phyloP scores from a whole-genome alignment of 2,113 vertebrate genomes.

The Dendropsophus ebraccatus region DNA sequence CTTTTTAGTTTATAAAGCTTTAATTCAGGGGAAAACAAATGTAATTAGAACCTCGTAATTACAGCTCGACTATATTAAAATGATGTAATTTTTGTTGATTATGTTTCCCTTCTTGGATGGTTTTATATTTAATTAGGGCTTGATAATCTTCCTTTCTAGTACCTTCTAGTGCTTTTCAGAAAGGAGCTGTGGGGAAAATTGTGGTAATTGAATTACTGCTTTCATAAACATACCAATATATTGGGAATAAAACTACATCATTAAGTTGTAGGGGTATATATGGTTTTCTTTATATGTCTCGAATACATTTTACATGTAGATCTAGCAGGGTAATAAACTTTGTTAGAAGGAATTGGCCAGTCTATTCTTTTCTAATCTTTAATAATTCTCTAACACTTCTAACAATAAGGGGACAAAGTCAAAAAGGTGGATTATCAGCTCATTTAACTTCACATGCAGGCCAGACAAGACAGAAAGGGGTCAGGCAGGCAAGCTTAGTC shows the following conservation, averaged over 20 bases:
- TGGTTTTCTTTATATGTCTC: no score
- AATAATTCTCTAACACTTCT: no score
- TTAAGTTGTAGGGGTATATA: background rate
- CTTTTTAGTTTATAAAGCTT: conserved; percentile 62
- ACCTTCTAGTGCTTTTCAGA: conserved; percentile 63
- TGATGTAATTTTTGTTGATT: conserved; percentile 69
- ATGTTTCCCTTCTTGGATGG: conserved; percentile 59
- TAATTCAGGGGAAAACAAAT: conserved; percentile 60
- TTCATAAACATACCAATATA: conserved; percentile 49
- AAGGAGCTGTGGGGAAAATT: conserved; percentile 60
- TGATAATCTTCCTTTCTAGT: conserved; percentile 62
- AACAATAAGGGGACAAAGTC: no score
- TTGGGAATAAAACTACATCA: background rate
- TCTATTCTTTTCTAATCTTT: no score
- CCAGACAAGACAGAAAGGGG: no score
- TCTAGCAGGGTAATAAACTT: no score
- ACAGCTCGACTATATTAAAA: conserved; percentile 65
- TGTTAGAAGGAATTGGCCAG: no score
- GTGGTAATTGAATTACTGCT: conserved; percentile 62
- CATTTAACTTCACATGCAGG: no score
- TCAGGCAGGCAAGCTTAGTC: no score
- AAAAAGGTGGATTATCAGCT: no score
- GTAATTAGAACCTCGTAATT: conserved; percentile 63
- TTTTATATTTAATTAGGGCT: conserved; percentile 68
- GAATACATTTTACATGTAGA: no score